Conservation (phyloP, 2,888 invertebrate genomes). For the Polymixis lichenea region DNA sequence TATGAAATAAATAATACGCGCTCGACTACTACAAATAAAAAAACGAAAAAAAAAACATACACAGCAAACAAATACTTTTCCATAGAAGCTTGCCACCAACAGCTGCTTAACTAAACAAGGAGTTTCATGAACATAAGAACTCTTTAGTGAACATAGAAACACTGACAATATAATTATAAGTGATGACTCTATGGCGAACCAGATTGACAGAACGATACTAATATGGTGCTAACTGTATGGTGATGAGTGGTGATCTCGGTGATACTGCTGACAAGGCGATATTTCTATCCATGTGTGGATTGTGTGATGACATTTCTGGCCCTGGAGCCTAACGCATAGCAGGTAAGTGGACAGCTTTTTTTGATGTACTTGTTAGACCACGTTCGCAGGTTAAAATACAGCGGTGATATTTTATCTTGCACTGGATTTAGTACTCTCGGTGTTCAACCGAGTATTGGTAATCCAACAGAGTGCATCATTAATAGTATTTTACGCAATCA, state of each 20-base stretch:
- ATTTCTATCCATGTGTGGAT: conserved; percentile 31
- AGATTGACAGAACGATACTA: not conserved
- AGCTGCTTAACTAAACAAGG: not conserved
- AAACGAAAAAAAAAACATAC: too few species aligned
- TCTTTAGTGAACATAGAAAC: conserved; percentile 9
- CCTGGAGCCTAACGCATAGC: conserved; percentile 86
- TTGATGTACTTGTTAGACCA: not conserved
- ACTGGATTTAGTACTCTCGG: too few species aligned
- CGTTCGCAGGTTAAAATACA: too few species aligned
- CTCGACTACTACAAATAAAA: too few species aligned
- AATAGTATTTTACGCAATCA: too few species aligned
- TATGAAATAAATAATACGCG: too few species aligned
- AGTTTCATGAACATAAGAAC: conserved; percentile 4
- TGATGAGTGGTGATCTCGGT: not conserved
- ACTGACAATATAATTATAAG: conserved; percentile 1
- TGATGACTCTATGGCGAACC: not conserved
- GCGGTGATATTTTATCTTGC: too few species aligned
- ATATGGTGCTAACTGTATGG: conserved; percentile 8
- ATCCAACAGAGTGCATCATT: too few species aligned
- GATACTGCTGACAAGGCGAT: not conserved
- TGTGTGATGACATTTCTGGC: conserved; percentile 69
- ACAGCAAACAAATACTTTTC: too few species aligned
- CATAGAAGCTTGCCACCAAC: too few species aligned
- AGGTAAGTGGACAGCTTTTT: conserved; percentile 72
- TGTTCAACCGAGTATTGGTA: too few species aligned